Evolutionary conservation across 2,888 invertebrate genomes (phyloP).

Genomic region (Andrena hattorfiana): DNA sequence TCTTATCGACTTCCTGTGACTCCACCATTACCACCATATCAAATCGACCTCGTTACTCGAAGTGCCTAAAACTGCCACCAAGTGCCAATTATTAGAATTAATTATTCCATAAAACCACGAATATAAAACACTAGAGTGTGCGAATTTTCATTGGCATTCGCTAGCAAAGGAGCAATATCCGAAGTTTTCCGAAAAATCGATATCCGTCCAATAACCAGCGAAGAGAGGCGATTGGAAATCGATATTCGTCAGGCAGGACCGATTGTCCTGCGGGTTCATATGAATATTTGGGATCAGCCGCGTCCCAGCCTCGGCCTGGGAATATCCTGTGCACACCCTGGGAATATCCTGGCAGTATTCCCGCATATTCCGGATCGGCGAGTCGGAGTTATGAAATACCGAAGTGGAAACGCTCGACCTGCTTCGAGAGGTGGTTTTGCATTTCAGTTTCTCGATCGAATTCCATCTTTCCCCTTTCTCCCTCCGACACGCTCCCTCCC

Average conservation of each 20-base stretch:
- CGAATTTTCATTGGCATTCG: not conserved
- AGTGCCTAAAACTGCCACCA: not conserved
- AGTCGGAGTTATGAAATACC: constrained; percentile 77
- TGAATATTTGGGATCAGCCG: constrained; percentile 21
- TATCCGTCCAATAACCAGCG: not conserved
- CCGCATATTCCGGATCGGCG: constrained; percentile 59
- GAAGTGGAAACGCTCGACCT: constrained; percentile 69
- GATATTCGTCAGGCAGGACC: not conserved
- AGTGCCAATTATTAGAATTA: not conserved
- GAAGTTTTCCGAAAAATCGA: not conserved
- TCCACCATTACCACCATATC: not conserved
- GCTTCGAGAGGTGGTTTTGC: constrained; percentile 75
- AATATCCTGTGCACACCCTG: constrained; percentile 50
- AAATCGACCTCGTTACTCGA: not conserved
- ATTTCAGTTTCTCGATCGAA: constrained; percentile 72
- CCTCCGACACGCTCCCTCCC: constrained; percentile 3
- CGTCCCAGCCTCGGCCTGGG: constrained; percentile 25
- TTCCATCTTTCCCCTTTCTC: constrained; percentile 49
- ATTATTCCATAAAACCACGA: not conserved
- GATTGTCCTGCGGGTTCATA: not conserved
- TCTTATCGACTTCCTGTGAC: constrained; percentile 27
- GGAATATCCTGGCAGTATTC: constrained; percentile 59
- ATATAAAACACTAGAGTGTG: not conserved
- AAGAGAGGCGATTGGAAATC: not conserved
- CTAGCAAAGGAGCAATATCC: not conserved